Evolutionary conservation across 2,797 vertebrate species (phyloP), one percentile per base, ranked within the genome.

Genomic region (Muscicapa comitata): DNA sequence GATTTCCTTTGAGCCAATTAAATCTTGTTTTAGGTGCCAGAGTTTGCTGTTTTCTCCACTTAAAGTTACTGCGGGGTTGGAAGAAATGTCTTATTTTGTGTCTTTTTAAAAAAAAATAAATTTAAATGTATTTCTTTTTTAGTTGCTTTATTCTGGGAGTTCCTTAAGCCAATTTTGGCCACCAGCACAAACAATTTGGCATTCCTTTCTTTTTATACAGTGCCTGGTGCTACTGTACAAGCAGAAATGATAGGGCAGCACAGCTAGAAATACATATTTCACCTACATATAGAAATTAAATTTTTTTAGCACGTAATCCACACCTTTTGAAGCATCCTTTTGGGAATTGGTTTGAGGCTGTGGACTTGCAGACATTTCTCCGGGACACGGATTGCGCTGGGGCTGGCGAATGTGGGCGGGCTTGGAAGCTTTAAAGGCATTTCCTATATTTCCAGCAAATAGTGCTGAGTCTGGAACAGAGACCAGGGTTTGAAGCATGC

Each of bases 191-290:
- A 51, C 84, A 82, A 55, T 89, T 89, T 71, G 84, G 74, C 93
- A 87, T 96, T 94, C 94, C 93, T 87, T 96, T 96, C 91, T 93
- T 95, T 96, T 96, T 93, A 88, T 96, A 63, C 50, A 23, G 67
- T 0, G 1, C 88, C 37, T 51, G 78, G 26, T 79, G 84, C 83
- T 89, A 43, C 84, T 79, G 8, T 35, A 33, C 6, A 7, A 73
- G 71, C 67, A 87, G 84, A 93, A 96, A 96, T 96, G 78, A 96
- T 54, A 95, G 84, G 87, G 94, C 81, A 79, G 91, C 67, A 23
- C 37, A 26, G 84, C 59, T 78, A 55, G 74, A 91, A 94, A 71
- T 78, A 90, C 12, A 0, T 24, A 62, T 50, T 86, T 88, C 0
- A 0, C 83, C 54, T 85, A 33, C 33, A 1, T 66, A 19, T 23